These are phyloP conservation scores for Lytechinus pictus DNA, from an alignment of 35 echinoderm and acorn worm species.

Conservation along the genomic window DNA sequence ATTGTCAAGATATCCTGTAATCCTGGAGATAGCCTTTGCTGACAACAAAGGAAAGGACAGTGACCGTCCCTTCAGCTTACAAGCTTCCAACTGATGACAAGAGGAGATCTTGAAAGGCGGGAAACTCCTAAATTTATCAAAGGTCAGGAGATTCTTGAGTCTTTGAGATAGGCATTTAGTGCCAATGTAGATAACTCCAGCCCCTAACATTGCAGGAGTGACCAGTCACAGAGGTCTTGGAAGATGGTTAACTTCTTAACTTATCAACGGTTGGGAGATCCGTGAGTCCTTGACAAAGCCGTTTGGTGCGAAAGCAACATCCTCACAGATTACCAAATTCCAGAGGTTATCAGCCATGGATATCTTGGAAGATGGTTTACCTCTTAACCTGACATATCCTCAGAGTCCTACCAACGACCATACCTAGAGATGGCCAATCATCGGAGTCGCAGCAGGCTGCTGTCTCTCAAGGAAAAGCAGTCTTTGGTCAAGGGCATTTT, in stretches of 20 bases:
- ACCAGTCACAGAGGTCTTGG: background rate
- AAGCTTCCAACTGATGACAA: too few species aligned
- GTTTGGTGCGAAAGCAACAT: background rate
- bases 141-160: too few species aligned
- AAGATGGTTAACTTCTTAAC: background rate
- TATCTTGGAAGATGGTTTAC: background rate
- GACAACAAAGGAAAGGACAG: too few species aligned
- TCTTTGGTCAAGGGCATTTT: slow-evolving; percentile 47
- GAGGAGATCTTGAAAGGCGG: too few species aligned
- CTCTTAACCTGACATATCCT: background rate
- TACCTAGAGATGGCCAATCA: slow-evolving; percentile 24
- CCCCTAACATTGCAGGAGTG: background rate
- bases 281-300: too few species aligned
- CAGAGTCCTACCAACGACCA: background rate
- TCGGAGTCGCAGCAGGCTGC: background rate
- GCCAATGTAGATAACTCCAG: too few species aligned
- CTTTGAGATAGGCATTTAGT: too few species aligned
- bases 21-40: too few species aligned
- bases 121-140: too few species aligned
- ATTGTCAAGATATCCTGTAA: too few species aligned
- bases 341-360: background rate
- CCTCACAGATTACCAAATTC: background rate
- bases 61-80: too few species aligned
- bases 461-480: slow-evolving; percentile 43
- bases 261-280: background rate